phyloP scores from a whole-genome alignment of 1,140 invertebrate genomes.

The Orchesella cincta region DNA sequence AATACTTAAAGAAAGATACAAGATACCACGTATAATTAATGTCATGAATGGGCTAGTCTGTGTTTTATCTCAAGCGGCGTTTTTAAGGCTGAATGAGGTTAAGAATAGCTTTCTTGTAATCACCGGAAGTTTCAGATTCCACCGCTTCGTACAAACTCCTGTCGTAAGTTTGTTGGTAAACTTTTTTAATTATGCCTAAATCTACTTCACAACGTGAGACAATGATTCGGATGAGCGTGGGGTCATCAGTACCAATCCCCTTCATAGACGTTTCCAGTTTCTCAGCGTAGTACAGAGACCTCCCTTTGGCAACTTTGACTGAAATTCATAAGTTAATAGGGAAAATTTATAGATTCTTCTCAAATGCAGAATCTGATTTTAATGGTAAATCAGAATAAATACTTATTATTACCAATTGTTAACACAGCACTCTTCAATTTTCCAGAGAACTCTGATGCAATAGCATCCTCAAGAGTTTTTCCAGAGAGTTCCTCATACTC shows the following conservation, averaged over 20 bases:
- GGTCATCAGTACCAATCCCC: constrained; percentile 57
- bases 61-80: no score
- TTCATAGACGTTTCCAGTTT: constrained; percentile 56
- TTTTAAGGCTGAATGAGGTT: constrained; percentile 7
- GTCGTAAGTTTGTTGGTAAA: constrained; percentile 69
- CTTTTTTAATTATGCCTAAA: constrained; percentile 68
- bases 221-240: constrained; percentile 57
- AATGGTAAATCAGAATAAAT: neutral
- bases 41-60: no score
- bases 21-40: no score
- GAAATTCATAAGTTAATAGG: neutral
- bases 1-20: no score
- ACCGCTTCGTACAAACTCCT: constrained; percentile 69
- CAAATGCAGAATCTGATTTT: neutral
- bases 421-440: constrained; percentile 66
- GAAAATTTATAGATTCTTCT: no score
- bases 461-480: constrained; percentile 68
- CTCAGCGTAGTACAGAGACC: constrained; percentile 43
- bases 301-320: constrained; percentile 29
- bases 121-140: constrained; percentile 55
- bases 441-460: constrained; percentile 66
- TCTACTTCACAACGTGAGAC: constrained; percentile 62
- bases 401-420: constrained; percentile 62
- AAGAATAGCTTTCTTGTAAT: constrained; percentile 39
- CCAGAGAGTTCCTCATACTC: constrained; percentile 69